A percentile compares a stretch with the other conserved stretches of the same genome.
phyloP scores from a whole-genome alignment of 2,113 vertebrate genomes.

The Carassius auratus region DNA sequence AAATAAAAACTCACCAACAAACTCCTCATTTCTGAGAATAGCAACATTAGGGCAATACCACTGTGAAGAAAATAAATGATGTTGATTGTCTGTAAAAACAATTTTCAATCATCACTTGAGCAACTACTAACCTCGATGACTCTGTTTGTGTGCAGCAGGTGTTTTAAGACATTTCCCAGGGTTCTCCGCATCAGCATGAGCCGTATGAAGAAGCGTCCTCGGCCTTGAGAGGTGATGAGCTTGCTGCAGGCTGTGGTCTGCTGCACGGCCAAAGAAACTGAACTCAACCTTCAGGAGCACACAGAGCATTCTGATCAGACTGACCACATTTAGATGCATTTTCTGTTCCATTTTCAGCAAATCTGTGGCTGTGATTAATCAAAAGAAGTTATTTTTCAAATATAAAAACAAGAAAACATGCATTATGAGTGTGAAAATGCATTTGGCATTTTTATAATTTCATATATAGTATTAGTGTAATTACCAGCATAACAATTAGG shows the following conservation, averaged over 20 bases:
- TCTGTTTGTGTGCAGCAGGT: conserved; percentile 71
- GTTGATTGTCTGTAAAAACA: neutral
- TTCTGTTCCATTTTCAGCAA: neutral
- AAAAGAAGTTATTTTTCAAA: neutral
- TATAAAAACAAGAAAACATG: no score
- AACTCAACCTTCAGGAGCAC: conserved; percentile 61
- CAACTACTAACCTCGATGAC: conserved; percentile 71
- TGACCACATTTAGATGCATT: neutral
- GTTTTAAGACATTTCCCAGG: conserved; percentile 72
- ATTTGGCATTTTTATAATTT: neutral
- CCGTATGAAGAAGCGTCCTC: conserved; percentile 74
- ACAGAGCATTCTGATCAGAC: conserved; percentile 1
- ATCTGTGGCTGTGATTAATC: neutral
- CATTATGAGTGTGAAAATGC: neutral
- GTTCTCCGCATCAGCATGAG: conserved; percentile 72
- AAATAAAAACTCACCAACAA: conserved; percentile 70
- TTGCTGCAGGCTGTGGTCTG: conserved; percentile 72
- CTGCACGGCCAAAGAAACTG: conserved; percentile 71
- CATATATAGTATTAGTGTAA: neutral
- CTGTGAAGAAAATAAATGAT: conserved; percentile 66
- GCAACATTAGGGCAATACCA: conserved; percentile 78
- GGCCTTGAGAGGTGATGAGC: conserved; percentile 74
- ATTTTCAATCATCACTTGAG: neutral
- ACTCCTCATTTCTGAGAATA: conserved; percentile 77
- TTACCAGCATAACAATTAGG: neutral